Conservation (phyloP, 1,140 invertebrate genomes). For the Xylocopa sonorina region DNA sequence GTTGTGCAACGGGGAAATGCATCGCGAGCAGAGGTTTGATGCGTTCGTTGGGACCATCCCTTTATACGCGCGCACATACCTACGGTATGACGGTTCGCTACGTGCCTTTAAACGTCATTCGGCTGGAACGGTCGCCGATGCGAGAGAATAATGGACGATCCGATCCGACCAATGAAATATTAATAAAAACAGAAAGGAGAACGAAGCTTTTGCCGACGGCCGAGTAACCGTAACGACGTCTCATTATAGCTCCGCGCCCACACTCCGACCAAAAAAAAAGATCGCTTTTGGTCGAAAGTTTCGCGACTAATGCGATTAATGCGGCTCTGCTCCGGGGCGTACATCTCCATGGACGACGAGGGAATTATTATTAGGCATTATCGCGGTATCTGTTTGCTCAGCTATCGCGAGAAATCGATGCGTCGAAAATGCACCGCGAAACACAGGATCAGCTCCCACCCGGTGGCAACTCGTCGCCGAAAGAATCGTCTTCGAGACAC, state of each 20-base stretch:
- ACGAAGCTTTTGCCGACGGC: neutral
- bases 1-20: constrained; percentile 49
- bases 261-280: constrained; percentile 12
- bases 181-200: constrained; percentile 28
- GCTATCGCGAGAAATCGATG: neutral
- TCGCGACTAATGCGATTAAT: neutral
- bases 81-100: constrained; percentile 19
- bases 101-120: constrained; percentile 36
- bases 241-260: constrained; percentile 6
- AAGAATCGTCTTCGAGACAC: neutral
- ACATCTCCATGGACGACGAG: neutral
- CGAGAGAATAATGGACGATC: constrained; percentile 51
- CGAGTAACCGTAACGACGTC: constrained; percentile 4
- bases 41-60: constrained; percentile 5
- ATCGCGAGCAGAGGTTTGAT: constrained; percentile 30
- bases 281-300: neutral
- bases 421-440: neutral
- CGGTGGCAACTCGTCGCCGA: neutral
- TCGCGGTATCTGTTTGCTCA: neutral
- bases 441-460: neutral
- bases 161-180: constrained; percentile 39
- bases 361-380: neutral
- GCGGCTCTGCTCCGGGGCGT: neutral
- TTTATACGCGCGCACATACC: constrained; percentile 24
- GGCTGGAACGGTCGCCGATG: constrained; percentile 44